Evolutionary conservation across 2,888 invertebrate species (phyloP), one percentile per base, ranked within the genome.

Genomic region (Synergus gifuensis): DNA sequence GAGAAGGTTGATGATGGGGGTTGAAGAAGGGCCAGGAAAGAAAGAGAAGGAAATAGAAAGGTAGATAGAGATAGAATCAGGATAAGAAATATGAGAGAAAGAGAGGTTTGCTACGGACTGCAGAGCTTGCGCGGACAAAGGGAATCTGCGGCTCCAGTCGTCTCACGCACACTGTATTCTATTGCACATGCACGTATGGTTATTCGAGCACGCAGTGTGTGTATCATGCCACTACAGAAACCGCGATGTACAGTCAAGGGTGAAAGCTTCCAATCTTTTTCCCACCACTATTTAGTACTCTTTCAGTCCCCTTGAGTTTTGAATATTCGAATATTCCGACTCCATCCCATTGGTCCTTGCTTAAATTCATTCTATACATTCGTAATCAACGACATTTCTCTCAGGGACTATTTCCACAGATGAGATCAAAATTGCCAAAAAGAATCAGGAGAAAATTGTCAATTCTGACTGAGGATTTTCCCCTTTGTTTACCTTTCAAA

Each of bases 61-160:
- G 5, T 7, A 36, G 36, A 36, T 36, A 73, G 76, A 44, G 77
- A 78, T 76, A 78, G 22, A 76, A 77, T 69, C 76, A 62, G 67
- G 76, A 79, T 66, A 63, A 66, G 62, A 76, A 76, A 82, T 83
- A 81, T 82, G 77, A 78, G 69, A 76, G 83, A 81, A 77, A 84
- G 82, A 85, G 85, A 86, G 86, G 87, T 86, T 0, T 46, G 16
- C 69, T 28, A 84, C 84, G 85, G 85, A 85, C 86, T 83, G 85
- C 89, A 89, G 90, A 90, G 91, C 87, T 90, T 91, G 91, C 89
- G 90, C 90, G 90, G 89, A 91, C 91, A 91, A 91, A 91, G 91
- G 88, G 91, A 91, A 91, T 91, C 91, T 91, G 91, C 88, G 90
- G 90, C 90, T 91, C 86, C 88, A 87, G 87, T 87, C 86, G 86